Percentiles rank a stretch among this genome's conserved stretches.
Conservation (phyloP, 2,888 invertebrate genomes). For the Parochlus steinenii region DNA sequence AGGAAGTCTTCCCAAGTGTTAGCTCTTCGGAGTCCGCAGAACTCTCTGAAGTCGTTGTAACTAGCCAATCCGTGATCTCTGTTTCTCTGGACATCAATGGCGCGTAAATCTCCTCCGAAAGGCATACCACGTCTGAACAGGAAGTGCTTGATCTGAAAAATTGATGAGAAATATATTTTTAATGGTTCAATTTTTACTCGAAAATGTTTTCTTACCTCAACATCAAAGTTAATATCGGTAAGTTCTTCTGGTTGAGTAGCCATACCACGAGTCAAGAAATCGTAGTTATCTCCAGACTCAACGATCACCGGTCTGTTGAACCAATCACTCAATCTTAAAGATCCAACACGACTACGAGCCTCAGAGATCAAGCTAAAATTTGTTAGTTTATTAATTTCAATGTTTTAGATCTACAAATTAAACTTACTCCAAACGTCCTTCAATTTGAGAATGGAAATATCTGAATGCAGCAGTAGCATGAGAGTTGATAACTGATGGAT, state of each 20-base stretch:
- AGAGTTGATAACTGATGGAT: slow-evolving; percentile 40
- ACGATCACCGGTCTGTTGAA: slow-evolving; percentile 36
- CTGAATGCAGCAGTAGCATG: slow-evolving; percentile 49
- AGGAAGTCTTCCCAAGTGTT: slow-evolving; percentile 48
- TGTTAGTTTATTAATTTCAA: slow-evolving; percentile 1
- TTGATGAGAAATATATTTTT: slow-evolving; percentile 10
- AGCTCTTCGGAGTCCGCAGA: slow-evolving; percentile 56
- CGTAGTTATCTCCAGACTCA: slow-evolving; percentile 40
- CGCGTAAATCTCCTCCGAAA: slow-evolving; percentile 64
- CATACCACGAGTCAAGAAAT: slow-evolving; percentile 57
- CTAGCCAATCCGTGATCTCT: slow-evolving; percentile 72
- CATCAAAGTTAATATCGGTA: slow-evolving; percentile 60
- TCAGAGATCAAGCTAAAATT: slow-evolving; percentile 30
- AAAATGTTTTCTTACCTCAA: slow-evolving; percentile 17
- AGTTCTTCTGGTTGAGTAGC: slow-evolving; percentile 58
- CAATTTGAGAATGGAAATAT: slow-evolving; percentile 44
- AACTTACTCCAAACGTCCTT: slow-evolving; percentile 33
- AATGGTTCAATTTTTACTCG: slow-evolving; percentile 11
- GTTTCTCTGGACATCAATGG: slow-evolving; percentile 70
- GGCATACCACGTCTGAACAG: slow-evolving; percentile 50
- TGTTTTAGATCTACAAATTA: not conserved
- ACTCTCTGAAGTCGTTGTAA: slow-evolving; percentile 60
- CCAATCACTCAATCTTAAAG: slow-evolving; percentile 34
- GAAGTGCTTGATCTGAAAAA: slow-evolving; percentile 45
- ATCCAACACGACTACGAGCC: slow-evolving; percentile 27